Conservation (phyloP, 2,113 vertebrate genomes). For the Kryptolebias marmoratus region DNA sequence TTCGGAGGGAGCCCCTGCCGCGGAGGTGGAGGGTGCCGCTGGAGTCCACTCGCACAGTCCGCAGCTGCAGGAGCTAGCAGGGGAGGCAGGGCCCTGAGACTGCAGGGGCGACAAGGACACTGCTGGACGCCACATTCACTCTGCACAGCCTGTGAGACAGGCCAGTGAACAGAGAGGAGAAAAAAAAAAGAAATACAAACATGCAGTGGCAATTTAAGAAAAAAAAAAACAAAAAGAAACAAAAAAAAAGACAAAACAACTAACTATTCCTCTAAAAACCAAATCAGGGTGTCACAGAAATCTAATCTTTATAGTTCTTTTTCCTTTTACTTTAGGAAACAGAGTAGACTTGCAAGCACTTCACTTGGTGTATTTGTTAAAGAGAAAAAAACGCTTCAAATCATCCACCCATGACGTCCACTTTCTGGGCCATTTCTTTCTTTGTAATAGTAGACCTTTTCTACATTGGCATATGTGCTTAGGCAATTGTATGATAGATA, state of each 20-base stretch:
- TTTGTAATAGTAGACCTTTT: slow-evolving; percentile 71
- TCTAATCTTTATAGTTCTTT: slow-evolving; percentile 81
- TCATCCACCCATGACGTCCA: slow-evolving; percentile 76
- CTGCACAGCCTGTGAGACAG: slow-evolving; percentile 68
- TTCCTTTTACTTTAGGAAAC: slow-evolving; percentile 75
- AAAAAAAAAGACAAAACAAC: slow-evolving; percentile 64
- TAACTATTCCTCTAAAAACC: slow-evolving; percentile 84
- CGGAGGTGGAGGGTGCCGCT: slow-evolving; percentile 59
- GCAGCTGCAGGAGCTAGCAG: slow-evolving; percentile 62
- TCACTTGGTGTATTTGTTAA: slow-evolving; percentile 73
- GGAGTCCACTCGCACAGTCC: slow-evolving; percentile 74
- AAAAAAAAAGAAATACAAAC: slow-evolving; percentile 37
- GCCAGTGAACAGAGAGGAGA: slow-evolving; percentile 65
- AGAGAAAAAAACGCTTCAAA: slow-evolving; percentile 81
- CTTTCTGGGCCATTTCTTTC: slow-evolving; percentile 80
- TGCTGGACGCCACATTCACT: slow-evolving; percentile 68
- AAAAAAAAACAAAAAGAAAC: slow-evolving; percentile 1
- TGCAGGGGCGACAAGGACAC: slow-evolving; percentile 57
- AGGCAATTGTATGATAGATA: slow-evolving; percentile 72
- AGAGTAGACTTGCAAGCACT: slow-evolving; percentile 73
- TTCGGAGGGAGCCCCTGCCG: slow-evolving; percentile 58
- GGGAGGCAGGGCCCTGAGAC: slow-evolving; percentile 71
- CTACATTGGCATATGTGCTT: slow-evolving; percentile 74
- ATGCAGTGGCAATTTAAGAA: slow-evolving; percentile 61
- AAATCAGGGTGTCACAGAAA: slow-evolving; percentile 87